Percentiles rank a stretch among this genome's conserved stretches.
phyloP scores from a whole-genome alignment of 2,113 vertebrate species.

The Falcunculus frontatus region DNA sequence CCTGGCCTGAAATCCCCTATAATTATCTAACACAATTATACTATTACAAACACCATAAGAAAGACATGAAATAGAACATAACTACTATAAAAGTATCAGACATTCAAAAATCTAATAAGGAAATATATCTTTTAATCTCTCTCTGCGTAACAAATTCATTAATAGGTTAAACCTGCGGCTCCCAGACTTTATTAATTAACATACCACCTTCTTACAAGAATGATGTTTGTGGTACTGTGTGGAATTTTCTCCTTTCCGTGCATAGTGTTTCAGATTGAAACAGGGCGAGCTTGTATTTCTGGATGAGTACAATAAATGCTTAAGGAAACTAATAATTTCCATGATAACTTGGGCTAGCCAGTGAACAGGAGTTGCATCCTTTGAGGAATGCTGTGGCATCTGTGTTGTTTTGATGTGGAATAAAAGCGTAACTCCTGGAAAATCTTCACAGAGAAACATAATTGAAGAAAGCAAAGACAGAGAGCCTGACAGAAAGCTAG shows the following conservation, averaged over 20 bases:
- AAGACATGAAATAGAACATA: background rate
- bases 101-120: constrained; percentile 13
- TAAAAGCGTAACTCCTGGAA: constrained; percentile 8
- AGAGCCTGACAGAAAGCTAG: background rate
- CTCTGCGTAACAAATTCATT: constrained; percentile 21
- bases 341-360: constrained; percentile 8
- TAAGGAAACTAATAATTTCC: constrained; percentile 49
- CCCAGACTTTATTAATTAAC: constrained; percentile 49
- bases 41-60: background rate
- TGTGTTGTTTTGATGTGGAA: constrained; percentile 7
- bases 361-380: background rate
- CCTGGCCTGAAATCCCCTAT: background rate
- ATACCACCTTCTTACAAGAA: constrained; percentile 27
- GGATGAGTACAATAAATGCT: background rate
- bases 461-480: constrained; percentile 1
- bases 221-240: background rate
- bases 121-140: constrained; percentile 16
- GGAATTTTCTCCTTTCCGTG: background rate
- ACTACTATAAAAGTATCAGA: constrained; percentile 1
- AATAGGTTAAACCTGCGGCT: constrained; percentile 34
- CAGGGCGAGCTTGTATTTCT: constrained; percentile 42
- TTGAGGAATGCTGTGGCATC: constrained; percentile 1
- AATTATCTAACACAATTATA: background rate
- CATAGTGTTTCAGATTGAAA: background rate
- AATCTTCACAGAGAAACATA: background rate